Conservation (phyloP, 2,113 vertebrate genomes). For the Carassius gibelio region DNA sequence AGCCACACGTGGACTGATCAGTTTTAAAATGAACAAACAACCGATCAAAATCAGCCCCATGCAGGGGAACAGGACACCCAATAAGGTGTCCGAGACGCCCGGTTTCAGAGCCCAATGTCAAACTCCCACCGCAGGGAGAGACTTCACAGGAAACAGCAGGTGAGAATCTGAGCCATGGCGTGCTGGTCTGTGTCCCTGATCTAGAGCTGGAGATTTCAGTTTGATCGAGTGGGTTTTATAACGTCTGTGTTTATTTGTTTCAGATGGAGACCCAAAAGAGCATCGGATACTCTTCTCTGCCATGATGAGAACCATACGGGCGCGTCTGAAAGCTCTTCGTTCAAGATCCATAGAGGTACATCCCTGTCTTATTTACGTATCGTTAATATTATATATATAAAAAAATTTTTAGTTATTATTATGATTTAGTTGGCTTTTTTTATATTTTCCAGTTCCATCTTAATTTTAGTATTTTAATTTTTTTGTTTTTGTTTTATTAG, state of each 20-base stretch:
- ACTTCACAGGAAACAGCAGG: constrained; percentile 19
- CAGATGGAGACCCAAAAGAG: constrained; percentile 73
- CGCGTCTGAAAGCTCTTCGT: constrained; percentile 44
- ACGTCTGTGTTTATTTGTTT: constrained; percentile 12
- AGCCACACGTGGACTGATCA: neutral
- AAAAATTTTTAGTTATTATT: too few species aligned
- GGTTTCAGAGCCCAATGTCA: neutral
- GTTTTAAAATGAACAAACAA: constrained; percentile 27
- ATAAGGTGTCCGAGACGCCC: neutral
- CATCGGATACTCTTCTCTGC: constrained; percentile 62
- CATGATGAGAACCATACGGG: neutral
- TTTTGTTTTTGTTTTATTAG: neutral
- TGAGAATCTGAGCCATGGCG: neutral
- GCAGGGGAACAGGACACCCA: neutral
- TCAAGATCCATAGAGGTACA: constrained; percentile 48
- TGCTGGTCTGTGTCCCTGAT: neutral
- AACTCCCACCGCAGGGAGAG: neutral
- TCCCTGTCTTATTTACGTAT: neutral
- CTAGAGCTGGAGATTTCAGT: too few species aligned
- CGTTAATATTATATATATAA: neutral
- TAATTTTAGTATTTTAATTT: neutral
- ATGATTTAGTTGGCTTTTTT: neutral
- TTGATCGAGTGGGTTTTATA: constrained; percentile 4
- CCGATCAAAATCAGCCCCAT: neutral
- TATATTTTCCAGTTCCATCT: neutral